Base-by-base conservation (phyloP, 2,113 vertebrate genomes). In the Oryzias melastigma region DNA sequence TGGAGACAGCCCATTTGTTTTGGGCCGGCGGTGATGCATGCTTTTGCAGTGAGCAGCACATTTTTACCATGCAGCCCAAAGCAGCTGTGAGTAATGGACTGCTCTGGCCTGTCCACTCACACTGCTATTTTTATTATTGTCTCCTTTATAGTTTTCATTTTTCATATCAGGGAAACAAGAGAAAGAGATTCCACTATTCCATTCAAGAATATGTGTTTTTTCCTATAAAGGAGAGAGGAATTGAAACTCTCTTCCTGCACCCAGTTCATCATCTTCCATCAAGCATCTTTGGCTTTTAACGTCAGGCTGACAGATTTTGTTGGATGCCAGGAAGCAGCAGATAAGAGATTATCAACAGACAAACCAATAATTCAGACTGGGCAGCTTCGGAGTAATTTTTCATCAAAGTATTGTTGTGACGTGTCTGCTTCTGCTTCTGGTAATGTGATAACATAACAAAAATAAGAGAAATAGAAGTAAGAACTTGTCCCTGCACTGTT, bases 51-150 rank as follows among this genome's bases (percentile, higher is more conserved):
- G 85, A 87, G 86, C 90, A 91, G 91, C 90, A 93, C 91, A 91
- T 93, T 92, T 91, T 92, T 93, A 92, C 88, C 87, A 90, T 86
- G 90, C 88, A 89, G 86, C 82, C 85, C 84, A 88, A 89, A 91
- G 89, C 88, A 88, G 76, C 83, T 49, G 82, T 89, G 85, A 90
- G 90, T 92, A 93, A 94, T 93, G 92, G 92, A 92, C 88, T 91
- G 89, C 89, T 87, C 70, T 43, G 77, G 86, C 87, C 89, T 88
- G 90, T 91, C 90, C 90, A 90, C 89, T 91, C 90, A 83, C 82
- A 88, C 83, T 87, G 88, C 89, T 92, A 90, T 92, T 92, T 91
- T 92, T 92, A 92, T 92, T 92, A 91, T 90, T 87, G 87, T 91
- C 89, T 90, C 71, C 84, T 85, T 90, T 86, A 90, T 87, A 89